phyloP scores from a whole-genome alignment of 1,140 invertebrate genomes.

The Formica exsecta region DNA sequence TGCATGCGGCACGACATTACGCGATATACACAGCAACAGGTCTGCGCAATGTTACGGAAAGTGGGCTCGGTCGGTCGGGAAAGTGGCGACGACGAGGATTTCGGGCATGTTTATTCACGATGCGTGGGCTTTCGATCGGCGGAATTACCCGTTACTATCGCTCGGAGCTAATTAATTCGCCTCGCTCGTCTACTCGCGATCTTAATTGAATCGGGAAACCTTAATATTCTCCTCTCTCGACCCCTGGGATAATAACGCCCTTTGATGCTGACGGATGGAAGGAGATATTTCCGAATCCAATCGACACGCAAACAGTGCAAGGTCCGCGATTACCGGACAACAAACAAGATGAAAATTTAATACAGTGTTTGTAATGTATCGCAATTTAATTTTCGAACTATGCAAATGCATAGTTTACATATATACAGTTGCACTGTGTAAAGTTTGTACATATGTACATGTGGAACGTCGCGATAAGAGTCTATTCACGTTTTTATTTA shows the following conservation, averaged over 20 bases:
- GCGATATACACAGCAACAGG: slow-evolving; percentile 66
- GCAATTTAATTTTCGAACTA: background rate
- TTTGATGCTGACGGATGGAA: background rate
- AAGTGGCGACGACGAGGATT: background rate
- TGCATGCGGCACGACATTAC: slow-evolving; percentile 55
- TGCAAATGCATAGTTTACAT: slow-evolving; percentile 33
- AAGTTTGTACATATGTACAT: background rate
- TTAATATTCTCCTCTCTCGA: background rate
- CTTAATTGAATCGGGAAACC: slow-evolving; percentile 16
- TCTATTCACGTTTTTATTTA: background rate
- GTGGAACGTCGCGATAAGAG: background rate
- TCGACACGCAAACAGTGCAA: background rate
- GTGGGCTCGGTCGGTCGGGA: slow-evolving; percentile 2
- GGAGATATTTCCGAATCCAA: background rate
- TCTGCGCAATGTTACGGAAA: slow-evolving; percentile 68
- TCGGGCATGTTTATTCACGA: slow-evolving; percentile 47
- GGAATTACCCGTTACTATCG: slow-evolving; percentile 1
- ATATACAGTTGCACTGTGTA: background rate
- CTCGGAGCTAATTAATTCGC: slow-evolving; percentile 43
- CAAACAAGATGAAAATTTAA: background rate
- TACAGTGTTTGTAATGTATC: background rate
- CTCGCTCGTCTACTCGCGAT: slow-evolving; percentile 16
- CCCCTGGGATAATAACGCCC: slow-evolving; percentile 4
- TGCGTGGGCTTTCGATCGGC: slow-evolving; percentile 25
- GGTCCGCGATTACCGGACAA: no score